These are phyloP conservation scores for Parauchenoglanis punctatus DNA, from an alignment of 2,797 vertebrate genomes.

Conservation along the genomic window DNA sequence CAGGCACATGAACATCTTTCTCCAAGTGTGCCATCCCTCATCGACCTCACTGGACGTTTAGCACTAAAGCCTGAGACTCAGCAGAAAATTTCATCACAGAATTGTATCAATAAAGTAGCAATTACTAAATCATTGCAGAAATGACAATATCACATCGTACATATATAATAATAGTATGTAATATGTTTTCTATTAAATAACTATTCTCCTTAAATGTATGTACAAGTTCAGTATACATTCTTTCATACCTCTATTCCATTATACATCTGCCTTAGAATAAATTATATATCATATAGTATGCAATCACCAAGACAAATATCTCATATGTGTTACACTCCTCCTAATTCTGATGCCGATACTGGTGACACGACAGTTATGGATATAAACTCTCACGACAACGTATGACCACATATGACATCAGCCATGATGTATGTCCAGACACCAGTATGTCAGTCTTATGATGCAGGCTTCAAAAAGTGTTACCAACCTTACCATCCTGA, in stretches of 20 bases:
- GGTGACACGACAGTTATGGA: not conserved
- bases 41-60: not conserved
- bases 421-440: not conserved
- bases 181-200: not conserved
- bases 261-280: not conserved
- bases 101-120: not conserved
- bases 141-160: not conserved
- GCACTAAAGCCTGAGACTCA: not conserved
- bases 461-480: not conserved
- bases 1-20: not conserved
- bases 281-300: not conserved
- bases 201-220: no score
- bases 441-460: not conserved
- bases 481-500: not conserved
- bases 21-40: not conserved
- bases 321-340: not conserved
- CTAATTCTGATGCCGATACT: not conserved
- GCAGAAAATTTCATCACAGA: not conserved
- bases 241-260: not conserved
- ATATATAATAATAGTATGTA: not conserved
- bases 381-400: not conserved
- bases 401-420: not conserved
- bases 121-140: not conserved
- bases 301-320: not conserved
- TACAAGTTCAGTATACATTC: not conserved